Evolutionary conservation across 2,888 invertebrate genomes (phyloP).

Genomic region (Latheticus oryzae): DNA sequence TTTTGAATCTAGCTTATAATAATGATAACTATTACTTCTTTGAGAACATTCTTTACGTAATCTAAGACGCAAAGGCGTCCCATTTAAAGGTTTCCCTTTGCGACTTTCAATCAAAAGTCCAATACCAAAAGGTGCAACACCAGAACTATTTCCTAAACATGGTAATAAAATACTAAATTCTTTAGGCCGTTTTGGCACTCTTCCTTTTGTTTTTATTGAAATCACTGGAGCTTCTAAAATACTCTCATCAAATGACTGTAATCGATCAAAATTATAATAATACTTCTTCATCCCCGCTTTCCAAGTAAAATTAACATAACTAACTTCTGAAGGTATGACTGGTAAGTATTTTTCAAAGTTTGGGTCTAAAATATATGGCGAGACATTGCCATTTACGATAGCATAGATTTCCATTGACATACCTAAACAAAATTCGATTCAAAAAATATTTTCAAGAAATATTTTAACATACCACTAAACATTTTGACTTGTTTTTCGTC

Average conservation of each 20-base stretch:
- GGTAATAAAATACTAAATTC: constrained; percentile 90
- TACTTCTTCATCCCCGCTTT: constrained; percentile 84
- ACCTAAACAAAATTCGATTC: constrained; percentile 70
- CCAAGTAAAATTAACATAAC: constrained; percentile 93
- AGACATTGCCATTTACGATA: constrained; percentile 87
- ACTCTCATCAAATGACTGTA: constrained; percentile 86
- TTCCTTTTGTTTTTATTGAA: constrained; percentile 86
- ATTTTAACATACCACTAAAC: constrained; percentile 79
- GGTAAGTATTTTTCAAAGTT: constrained; percentile 91
- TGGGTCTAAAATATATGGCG: constrained; percentile 88
- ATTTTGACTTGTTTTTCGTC: constrained; percentile 91
- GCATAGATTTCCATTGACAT: constrained; percentile 90
- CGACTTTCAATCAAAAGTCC: constrained; percentile 86
- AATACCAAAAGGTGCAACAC: constrained; percentile 88
- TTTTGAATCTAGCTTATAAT: no score
- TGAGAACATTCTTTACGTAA: constrained; percentile 94
- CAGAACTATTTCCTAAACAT: constrained; percentile 88
- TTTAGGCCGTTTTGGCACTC: constrained; percentile 88
- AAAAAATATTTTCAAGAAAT: constrained; percentile 7
- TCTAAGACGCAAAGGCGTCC: constrained; percentile 87
- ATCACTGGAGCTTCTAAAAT: constrained; percentile 88
- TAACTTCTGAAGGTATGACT: constrained; percentile 92
- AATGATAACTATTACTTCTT: constrained; percentile 85
- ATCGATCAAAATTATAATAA: constrained; percentile 86
- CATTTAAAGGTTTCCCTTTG: constrained; percentile 82